A percentile compares a stretch with the other conserved stretches of the same genome.
These are phyloP conservation scores for Clavelina lepadiformis DNA, from an alignment of 23 tunicate species.

Conservation along the genomic window DNA sequence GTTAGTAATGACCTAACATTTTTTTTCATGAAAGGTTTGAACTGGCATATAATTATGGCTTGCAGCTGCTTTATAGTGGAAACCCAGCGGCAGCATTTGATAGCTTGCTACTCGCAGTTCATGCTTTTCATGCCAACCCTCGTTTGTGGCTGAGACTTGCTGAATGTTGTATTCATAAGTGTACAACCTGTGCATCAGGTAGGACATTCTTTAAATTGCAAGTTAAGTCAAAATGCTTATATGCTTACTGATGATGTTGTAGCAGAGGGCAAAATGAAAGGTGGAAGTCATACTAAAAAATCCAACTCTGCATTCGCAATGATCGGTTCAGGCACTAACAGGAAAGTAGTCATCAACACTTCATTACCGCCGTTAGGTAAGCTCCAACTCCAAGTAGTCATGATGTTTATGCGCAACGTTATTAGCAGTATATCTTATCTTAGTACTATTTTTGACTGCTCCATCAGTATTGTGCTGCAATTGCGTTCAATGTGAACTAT, in stretches of 20 bases:
- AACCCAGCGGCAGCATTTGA: conserved; percentile 67
- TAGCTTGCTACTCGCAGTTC: conserved; percentile 47
- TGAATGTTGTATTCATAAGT: conserved; percentile 87
- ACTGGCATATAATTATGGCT: conserved; percentile 75
- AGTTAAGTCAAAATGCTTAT: too few relatives aligned
- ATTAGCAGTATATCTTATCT: too few relatives aligned
- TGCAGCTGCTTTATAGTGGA: conserved; percentile 55
- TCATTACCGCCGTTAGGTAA: too few relatives aligned
- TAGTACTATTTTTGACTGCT: too few relatives aligned
- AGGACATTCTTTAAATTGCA: background rate
- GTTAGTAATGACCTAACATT: background rate
- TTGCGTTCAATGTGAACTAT: too few relatives aligned
- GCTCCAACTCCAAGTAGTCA: too few relatives aligned
- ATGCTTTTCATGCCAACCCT: conserved; percentile 57
- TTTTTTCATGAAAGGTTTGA: conserved; percentile 45
- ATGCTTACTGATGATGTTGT: too few relatives aligned
- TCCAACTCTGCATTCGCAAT: conserved; percentile 5
- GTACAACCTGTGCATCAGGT: conserved; percentile 29
- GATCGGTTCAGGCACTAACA: conserved; percentile 45
- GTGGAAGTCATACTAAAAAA: too few relatives aligned
- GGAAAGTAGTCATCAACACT: conserved; percentile 40
- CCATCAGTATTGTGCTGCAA: too few relatives aligned
- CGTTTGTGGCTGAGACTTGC: conserved; percentile 87
- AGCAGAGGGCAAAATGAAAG: too few relatives aligned
- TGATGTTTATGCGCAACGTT: too few relatives aligned